phyloP scores from a whole-genome alignment of 1,140 invertebrate species.

The Pinna nobilis region DNA sequence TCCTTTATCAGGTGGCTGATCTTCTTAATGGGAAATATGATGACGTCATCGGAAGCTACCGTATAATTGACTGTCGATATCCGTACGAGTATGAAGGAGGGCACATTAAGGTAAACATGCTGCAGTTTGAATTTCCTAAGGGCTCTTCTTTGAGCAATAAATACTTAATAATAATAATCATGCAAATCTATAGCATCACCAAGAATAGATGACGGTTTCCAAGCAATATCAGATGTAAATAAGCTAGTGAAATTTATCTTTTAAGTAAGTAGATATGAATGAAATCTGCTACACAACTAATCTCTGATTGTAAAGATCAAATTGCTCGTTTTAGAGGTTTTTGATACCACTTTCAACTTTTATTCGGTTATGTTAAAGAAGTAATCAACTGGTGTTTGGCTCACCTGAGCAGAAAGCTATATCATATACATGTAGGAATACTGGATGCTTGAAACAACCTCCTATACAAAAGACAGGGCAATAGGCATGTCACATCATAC shows the following conservation, averaged over 20 bases:
- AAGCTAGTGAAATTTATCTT: not conserved
- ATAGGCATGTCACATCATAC: too few species aligned
- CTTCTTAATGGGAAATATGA: constrained; percentile 57
- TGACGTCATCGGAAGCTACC: constrained; percentile 53
- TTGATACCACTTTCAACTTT: not conserved
- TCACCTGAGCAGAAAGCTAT: too few species aligned
- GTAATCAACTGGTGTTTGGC: too few species aligned
- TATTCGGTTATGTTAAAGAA: too few species aligned
- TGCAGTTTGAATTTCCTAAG: not conserved
- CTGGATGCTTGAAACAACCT: too few species aligned
- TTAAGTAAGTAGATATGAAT: too few species aligned
- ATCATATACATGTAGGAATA: too few species aligned
- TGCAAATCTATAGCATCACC: not conserved
- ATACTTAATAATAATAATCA: not conserved
- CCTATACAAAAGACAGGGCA: too few species aligned
- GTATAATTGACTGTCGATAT: constrained; percentile 83
- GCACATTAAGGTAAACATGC: constrained; percentile 82
- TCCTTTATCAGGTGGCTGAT: constrained; percentile 40
- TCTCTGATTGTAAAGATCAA: too few species aligned
- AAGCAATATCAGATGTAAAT: not conserved
- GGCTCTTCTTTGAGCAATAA: not conserved
- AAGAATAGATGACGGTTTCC: not conserved
- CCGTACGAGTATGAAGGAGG: constrained; percentile 97
- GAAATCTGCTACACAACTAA: too few species aligned
- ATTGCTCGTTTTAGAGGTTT: too few species aligned